Evolutionary conservation across 2,888 invertebrate species (phyloP).

Genomic region (Argyresthia albistria): DNA sequence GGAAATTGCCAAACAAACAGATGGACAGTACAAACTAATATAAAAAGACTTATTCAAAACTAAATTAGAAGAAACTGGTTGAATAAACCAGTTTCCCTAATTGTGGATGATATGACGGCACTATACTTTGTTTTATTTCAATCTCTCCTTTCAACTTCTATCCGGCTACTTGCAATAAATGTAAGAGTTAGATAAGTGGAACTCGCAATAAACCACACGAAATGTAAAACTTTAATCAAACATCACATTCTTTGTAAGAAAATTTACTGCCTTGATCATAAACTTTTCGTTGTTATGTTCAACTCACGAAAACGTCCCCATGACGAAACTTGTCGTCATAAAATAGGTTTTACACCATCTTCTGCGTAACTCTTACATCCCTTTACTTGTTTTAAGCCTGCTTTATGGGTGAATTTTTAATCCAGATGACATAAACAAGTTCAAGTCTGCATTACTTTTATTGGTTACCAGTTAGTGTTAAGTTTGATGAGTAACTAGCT

Average conservation of each 20-base stretch:
- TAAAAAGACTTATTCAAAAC: too few relatives aligned
- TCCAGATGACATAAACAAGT: constrained; percentile 38
- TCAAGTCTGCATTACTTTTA: constrained; percentile 37
- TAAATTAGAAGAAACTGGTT: too few relatives aligned
- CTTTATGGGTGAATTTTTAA: constrained; percentile 46
- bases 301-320: neutral
- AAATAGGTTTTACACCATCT: constrained; percentile 12
- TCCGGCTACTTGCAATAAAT: too few relatives aligned
- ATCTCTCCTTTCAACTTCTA: neutral
- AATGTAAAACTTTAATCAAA: constrained; percentile 2
- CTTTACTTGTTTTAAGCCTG: constrained; percentile 15
- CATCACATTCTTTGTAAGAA: constrained; percentile 5
- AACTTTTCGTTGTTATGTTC: constrained; percentile 1
- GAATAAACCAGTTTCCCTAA: too few relatives aligned
- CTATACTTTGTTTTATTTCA: neutral
- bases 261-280: constrained; percentile 2
- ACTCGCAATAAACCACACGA: neutral
- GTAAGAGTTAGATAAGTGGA: too few relatives aligned
- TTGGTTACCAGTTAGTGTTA: constrained; percentile 17
- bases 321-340: constrained; percentile 5
- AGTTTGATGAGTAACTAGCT: too few relatives aligned
- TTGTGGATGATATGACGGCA: too few relatives aligned
- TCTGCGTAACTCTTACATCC: constrained; percentile 8
- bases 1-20: too few relatives aligned
- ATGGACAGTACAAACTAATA: too few relatives aligned